These are phyloP conservation scores for Cryptus armator DNA, from an alignment of 2,888 invertebrate genomes.

Conservation along the genomic window DNA sequence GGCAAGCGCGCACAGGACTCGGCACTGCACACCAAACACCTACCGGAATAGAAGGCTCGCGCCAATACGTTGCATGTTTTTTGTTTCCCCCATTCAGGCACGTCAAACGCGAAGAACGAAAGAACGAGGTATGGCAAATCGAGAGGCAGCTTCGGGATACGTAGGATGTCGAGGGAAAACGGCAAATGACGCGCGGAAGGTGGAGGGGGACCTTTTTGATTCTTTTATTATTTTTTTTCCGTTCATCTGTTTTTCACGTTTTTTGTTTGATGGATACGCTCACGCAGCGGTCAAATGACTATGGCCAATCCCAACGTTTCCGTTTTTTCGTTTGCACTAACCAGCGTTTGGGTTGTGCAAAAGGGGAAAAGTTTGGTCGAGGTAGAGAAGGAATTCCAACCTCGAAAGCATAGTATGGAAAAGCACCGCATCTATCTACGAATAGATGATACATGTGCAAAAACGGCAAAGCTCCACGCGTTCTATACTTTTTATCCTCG, in stretches of 20 bases:
- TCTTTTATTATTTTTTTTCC: conserved; percentile 19
- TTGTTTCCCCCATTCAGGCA: conserved; percentile 23
- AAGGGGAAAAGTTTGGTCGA: not conserved
- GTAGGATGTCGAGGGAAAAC: not conserved
- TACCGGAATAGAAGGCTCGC: conserved; percentile 33
- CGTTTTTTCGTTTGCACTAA: conserved; percentile 18
- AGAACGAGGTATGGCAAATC: conserved; percentile 33
- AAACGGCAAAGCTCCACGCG: not conserved
- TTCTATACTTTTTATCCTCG: not conserved
- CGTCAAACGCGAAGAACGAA: conserved; percentile 30
- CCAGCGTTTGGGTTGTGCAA: not conserved
- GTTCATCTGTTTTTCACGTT: conserved; percentile 34
- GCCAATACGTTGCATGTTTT: conserved; percentile 33
- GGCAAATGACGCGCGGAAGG: not conserved
- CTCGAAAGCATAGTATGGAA: conserved; percentile 2
- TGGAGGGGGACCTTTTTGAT: not conserved
- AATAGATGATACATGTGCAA: conserved; percentile 23
- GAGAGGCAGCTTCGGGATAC: conserved; percentile 18
- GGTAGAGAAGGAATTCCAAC: not conserved
- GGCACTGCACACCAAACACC: conserved; percentile 34
- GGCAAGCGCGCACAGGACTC: conserved; percentile 1
- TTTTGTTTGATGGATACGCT: conserved; percentile 53
- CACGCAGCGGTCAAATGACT: conserved; percentile 42
- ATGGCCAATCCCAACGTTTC: conserved; percentile 47
- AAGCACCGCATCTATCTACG: conserved; percentile 36